Evolutionary conservation across 2,113 vertebrate genomes (phyloP).

Genomic region (Saimiri boliviensis): DNA sequence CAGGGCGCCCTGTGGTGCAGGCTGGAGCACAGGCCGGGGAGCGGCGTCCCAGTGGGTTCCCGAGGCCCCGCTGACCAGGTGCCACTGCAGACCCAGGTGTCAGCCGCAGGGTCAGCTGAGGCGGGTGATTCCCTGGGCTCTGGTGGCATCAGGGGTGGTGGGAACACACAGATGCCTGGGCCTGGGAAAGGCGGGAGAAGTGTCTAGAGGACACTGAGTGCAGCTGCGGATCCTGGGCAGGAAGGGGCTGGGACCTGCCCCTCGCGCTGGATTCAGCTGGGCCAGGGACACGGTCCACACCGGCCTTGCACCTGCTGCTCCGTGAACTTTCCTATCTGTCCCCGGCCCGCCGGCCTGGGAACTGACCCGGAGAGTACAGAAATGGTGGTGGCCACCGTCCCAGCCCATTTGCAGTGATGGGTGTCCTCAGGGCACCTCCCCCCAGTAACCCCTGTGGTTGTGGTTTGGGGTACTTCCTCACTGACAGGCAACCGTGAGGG

Average conservation of each 20-base stretch:
- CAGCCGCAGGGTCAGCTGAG: not conserved
- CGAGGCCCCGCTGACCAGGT: not conserved
- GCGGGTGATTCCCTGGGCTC: not conserved
- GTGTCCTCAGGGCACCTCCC: too few species aligned
- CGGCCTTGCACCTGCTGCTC: not conserved
- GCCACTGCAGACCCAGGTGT: too few species aligned
- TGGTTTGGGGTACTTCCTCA: not conserved
- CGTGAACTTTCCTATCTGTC: accelerated
- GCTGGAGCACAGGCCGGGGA: accelerated
- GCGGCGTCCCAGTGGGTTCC: not conserved
- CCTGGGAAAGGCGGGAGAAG: not conserved
- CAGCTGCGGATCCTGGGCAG: not conserved
- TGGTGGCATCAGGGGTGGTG: too few species aligned
- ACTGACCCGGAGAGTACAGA: too few species aligned
- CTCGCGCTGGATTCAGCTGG: not conserved
- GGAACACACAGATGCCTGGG: not conserved
- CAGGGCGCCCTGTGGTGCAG: not conserved
- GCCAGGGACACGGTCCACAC: not conserved
- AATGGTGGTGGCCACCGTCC: not conserved
- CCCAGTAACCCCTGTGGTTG: not conserved
- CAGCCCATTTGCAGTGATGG: accelerated
- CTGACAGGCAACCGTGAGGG: not conserved
- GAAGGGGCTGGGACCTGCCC: not conserved
- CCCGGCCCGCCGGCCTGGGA: accelerated
- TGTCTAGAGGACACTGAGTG: not conserved